A percentile compares a stretch with the other conserved stretches of the same genome.
phyloP scores from a whole-genome alignment of 2,888 invertebrate species.

The Hyposoter dolosus region DNA sequence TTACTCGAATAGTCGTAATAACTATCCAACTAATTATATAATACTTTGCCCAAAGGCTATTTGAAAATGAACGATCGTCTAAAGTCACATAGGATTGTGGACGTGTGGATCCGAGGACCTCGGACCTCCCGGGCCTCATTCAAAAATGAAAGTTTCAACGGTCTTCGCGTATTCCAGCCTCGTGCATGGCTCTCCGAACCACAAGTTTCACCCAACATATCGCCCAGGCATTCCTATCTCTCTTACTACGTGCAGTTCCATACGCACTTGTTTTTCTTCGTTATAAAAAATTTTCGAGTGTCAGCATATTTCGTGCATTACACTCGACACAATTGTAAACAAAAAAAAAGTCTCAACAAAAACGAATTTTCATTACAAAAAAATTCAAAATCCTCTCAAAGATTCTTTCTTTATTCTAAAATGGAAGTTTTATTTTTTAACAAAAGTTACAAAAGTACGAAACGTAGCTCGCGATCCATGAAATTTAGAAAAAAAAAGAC shows the following conservation, averaged over 20 bases:
- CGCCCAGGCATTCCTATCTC: constrained; percentile 66
- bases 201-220: constrained; percentile 80
- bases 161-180: constrained; percentile 81
- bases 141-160: constrained; percentile 80
- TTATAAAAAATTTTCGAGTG: constrained; percentile 67
- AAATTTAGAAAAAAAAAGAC: background rate
- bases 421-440: no score
- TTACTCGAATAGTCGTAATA: background rate
- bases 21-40: constrained; percentile 39
- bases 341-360: background rate
- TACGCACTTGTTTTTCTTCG: constrained; percentile 58
- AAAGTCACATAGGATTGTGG: constrained; percentile 24
- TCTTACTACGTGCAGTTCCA: constrained; percentile 71
- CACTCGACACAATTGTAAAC: background rate
- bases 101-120: constrained; percentile 22
- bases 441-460: no score
- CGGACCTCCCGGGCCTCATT: constrained; percentile 68
- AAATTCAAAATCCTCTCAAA: background rate
- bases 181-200: constrained; percentile 73
- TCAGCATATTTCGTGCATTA: constrained; percentile 64
- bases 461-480: no score
- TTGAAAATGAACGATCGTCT: constrained; percentile 56
- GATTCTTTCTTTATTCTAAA: background rate
- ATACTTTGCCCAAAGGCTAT: constrained; percentile 32
- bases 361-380: no score